Evolutionary conservation across 2,797 vertebrate genomes (phyloP).

Genomic region (Heliangelus exortis): DNA sequence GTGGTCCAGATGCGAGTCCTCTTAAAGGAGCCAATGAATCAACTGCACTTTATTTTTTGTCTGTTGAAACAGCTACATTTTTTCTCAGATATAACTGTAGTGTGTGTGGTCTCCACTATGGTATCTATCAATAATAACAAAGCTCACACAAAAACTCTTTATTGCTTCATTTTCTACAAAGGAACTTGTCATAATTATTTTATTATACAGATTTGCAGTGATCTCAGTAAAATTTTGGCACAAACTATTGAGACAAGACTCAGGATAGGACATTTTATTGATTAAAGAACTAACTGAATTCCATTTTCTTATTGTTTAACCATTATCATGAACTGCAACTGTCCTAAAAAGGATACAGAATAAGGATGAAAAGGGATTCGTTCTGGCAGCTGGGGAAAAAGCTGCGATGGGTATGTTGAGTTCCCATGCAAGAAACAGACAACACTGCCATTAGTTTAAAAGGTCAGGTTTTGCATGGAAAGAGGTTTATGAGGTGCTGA

Average conservation of each 20-base stretch:
- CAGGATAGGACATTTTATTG: background rate
- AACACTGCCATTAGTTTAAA: constrained; percentile 23
- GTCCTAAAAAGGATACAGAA: background rate
- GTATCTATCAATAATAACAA: constrained; percentile 45
- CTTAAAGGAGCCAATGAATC: constrained; percentile 67
- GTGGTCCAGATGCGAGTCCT: constrained; percentile 69
- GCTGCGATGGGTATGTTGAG: background rate
- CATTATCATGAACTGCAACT: background rate
- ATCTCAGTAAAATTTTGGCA: constrained; percentile 3
- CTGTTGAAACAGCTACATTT: constrained; percentile 27
- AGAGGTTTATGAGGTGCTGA: constrained; percentile 51
- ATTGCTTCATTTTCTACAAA: constrained; percentile 41
- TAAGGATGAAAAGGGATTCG: background rate
- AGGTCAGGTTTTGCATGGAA: constrained; percentile 60
- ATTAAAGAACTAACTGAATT: constrained; percentile 13
- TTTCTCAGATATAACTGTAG: background rate
- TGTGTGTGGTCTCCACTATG: constrained; percentile 50
- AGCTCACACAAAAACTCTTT: constrained; percentile 44
- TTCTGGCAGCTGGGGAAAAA: background rate
- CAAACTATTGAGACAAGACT: background rate
- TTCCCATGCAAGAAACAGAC: background rate
- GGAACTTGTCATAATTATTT: constrained; percentile 6
- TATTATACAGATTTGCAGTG: background rate
- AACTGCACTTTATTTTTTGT: constrained; percentile 46
- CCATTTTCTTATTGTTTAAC: constrained; percentile 11